Evolutionary conservation across 2,888 invertebrate genomes (phyloP).

Genomic region (Synergus laeviventris): DNA sequence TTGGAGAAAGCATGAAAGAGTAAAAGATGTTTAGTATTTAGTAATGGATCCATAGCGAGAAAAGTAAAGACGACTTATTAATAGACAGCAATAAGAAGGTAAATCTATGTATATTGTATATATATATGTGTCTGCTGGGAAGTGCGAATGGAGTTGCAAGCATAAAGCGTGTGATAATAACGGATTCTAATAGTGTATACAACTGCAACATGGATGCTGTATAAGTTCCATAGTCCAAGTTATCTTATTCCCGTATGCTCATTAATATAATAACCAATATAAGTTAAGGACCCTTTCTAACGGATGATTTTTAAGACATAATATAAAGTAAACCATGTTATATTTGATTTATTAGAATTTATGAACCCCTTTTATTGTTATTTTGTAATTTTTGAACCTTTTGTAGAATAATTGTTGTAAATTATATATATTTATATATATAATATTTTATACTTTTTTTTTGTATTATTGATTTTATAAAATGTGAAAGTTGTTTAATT

Average conservation of each 20-base stretch:
- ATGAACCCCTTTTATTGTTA: too few relatives aligned
- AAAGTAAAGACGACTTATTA: conserved; percentile 23
- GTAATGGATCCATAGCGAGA: not conserved
- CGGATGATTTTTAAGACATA: not conserved
- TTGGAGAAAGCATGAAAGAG: not conserved
- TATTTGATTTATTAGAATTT: too few relatives aligned
- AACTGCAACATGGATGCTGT: conserved; percentile 28
- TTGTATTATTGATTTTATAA: too few relatives aligned
- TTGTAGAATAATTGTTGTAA: too few relatives aligned
- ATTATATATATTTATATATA: too few relatives aligned
- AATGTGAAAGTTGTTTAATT: too few relatives aligned
- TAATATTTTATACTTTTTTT: too few relatives aligned
- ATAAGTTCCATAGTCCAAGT: conserved; percentile 19
- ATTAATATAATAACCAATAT: not conserved
- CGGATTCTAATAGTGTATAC: conserved; percentile 17
- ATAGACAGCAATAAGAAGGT: conserved; percentile 7
- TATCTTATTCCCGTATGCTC: conserved; percentile 4
- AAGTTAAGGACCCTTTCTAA: conserved; percentile 2
- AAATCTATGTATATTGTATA: conserved; percentile 17
- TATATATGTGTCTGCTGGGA: conserved; percentile 1
- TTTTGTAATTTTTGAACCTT: too few relatives aligned
- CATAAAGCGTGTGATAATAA: conserved; percentile 22
- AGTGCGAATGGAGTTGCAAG: not conserved
- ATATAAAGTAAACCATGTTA: not conserved
- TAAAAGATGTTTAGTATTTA: conserved; percentile 1